phyloP scores from a whole-genome alignment of 2,888 invertebrate genomes.

The Archips xylosteana region DNA sequence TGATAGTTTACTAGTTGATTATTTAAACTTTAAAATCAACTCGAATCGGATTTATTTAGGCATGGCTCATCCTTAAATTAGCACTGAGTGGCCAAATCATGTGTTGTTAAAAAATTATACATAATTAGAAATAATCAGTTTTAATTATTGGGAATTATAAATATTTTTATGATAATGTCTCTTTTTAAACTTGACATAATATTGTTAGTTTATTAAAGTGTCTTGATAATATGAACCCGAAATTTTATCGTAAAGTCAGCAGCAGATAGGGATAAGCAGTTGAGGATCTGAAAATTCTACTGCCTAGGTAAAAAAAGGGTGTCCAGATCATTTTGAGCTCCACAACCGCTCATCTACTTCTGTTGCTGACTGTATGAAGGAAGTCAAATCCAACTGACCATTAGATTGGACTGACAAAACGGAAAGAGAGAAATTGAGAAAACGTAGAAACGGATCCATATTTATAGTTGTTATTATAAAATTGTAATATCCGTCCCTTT shows the following conservation, averaged over 20 bases:
- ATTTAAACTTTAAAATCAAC: background rate
- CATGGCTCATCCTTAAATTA: background rate
- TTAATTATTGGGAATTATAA: background rate
- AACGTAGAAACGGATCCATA: background rate
- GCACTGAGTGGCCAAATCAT: background rate
- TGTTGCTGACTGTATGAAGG: background rate
- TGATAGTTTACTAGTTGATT: background rate
- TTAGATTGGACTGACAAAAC: background rate
- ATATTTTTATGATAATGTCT: background rate
- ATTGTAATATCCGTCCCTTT: too few species aligned
- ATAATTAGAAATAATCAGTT: background rate
- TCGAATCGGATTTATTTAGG: slow-evolving; percentile 6
- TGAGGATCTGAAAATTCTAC: too few species aligned
- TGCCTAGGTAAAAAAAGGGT: too few species aligned
- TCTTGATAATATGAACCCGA: background rate
- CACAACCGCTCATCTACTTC: too few species aligned
- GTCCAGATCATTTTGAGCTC: too few species aligned
- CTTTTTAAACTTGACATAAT: background rate
- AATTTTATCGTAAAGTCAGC: background rate
- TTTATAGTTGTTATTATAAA: too few species aligned
- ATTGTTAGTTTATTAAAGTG: background rate
- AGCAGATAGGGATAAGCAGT: too few species aligned
- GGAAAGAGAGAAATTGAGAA: background rate
- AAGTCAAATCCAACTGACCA: background rate
- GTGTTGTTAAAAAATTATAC: background rate